phyloP scores from a whole-genome alignment of 1,140 invertebrate species.

The Pogonomyrmex californicus region DNA sequence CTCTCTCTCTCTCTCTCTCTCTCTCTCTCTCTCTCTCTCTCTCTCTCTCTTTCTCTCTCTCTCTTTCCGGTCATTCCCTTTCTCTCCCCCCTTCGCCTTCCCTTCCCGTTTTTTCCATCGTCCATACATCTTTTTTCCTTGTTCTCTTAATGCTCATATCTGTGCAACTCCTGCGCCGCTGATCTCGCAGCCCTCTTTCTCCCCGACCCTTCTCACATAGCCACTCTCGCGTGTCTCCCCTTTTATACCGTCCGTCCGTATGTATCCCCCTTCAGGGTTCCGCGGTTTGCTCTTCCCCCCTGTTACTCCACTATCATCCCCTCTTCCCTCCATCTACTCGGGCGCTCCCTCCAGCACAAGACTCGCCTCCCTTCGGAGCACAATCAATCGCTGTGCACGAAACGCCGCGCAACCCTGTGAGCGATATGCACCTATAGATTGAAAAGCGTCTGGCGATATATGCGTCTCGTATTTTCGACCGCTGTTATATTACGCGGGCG shows the following conservation, averaged over 20 bases:
- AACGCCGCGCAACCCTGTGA: slow-evolving; percentile 57
- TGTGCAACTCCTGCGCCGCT: slow-evolving; percentile 60
- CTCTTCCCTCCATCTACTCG: slow-evolving; percentile 30
- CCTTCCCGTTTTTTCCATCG: slow-evolving; percentile 38
- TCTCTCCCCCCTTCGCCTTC: too few species aligned
- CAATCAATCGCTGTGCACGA: slow-evolving; percentile 59
- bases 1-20: slow-evolving; percentile 33
- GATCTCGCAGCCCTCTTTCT: slow-evolving; percentile 31
- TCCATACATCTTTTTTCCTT: slow-evolving; percentile 61
- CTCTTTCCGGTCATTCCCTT: too few species aligned
- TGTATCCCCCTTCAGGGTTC: slow-evolving; percentile 66
- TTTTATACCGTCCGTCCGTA: not conserved
- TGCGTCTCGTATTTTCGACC: slow-evolving; percentile 20
- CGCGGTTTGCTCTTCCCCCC: not conserved
- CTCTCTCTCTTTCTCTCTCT: slow-evolving; percentile 52
- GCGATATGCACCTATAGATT: slow-evolving; percentile 53
- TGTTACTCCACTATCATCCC: not conserved
- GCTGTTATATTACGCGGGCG: slow-evolving; percentile 58
- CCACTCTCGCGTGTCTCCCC: slow-evolving; percentile 31
- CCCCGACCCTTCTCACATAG: not conserved
- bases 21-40: slow-evolving; percentile 61
- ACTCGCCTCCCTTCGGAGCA: slow-evolving; percentile 57
- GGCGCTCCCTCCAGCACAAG: slow-evolving; percentile 25
- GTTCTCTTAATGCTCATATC: slow-evolving; percentile 61
- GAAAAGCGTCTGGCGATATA: slow-evolving; percentile 57